Evolutionary conservation across 2,888 invertebrate genomes (phyloP).

Genomic region (Diplazon laetatorius): DNA sequence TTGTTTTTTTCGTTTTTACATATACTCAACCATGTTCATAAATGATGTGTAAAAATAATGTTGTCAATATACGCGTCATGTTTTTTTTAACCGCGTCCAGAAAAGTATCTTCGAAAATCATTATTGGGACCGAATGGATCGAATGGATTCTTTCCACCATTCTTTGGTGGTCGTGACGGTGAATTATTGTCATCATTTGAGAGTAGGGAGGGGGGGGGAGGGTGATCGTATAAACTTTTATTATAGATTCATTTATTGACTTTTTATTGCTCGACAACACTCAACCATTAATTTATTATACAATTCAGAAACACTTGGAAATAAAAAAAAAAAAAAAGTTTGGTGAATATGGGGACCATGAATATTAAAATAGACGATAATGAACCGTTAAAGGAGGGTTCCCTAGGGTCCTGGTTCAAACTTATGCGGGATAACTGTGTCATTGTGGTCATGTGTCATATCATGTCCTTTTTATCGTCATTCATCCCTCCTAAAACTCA

Average conservation of each 20-base stretch:
- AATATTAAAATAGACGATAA: slow-evolving; percentile 34
- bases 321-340: too few relatives aligned
- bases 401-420: not conserved
- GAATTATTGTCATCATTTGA: slow-evolving; percentile 24
- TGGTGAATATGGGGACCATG: too few relatives aligned
- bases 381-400: not conserved
- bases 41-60: too few relatives aligned
- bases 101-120: too few relatives aligned
- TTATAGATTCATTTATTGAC: not conserved
- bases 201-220: too few relatives aligned
- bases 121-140: slow-evolving; percentile 21
- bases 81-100: too few relatives aligned
- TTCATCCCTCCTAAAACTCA: too few relatives aligned
- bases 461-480: not conserved
- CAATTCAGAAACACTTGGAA: not conserved
- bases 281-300: slow-evolving; percentile 36
- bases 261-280: slow-evolving; percentile 6
- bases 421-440: slow-evolving; percentile 10
- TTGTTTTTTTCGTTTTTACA: too few relatives aligned
- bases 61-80: too few relatives aligned
- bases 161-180: too few relatives aligned
- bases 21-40: too few relatives aligned
- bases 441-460: not conserved
- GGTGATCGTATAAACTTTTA: slow-evolving; percentile 21
- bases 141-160: too few relatives aligned